phyloP scores from a whole-genome alignment of 2,797 vertebrate genomes.

The Pangasius macronema region DNA sequence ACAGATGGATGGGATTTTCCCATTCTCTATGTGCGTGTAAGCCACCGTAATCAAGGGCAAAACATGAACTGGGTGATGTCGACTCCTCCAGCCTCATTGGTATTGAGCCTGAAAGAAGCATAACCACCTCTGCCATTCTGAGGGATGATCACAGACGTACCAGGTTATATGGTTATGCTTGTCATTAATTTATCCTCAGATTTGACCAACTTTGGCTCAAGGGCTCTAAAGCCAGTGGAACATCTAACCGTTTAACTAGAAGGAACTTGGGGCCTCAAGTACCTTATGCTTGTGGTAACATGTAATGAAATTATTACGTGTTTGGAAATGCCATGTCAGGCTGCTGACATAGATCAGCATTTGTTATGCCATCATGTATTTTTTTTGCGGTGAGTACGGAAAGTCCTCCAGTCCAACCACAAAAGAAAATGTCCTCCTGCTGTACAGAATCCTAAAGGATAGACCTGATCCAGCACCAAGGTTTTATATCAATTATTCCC shows the following conservation, averaged over 20 bases:
- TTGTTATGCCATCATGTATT: slow-evolving; percentile 23
- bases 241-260: background rate
- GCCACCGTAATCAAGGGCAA: slow-evolving; percentile 55
- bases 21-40: slow-evolving; percentile 18
- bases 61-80: slow-evolving; percentile 39
- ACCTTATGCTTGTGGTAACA: slow-evolving; percentile 12
- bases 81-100: slow-evolving; percentile 22
- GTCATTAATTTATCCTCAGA: background rate
- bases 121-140: slow-evolving; percentile 18
- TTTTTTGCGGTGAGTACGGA: slow-evolving; percentile 27
- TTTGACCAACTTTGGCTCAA: background rate
- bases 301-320: slow-evolving; percentile 4
- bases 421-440: slow-evolving; percentile 2
- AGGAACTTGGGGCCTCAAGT: background rate
- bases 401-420: slow-evolving; percentile 19
- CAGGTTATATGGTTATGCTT: background rate
- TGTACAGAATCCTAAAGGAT: slow-evolving; percentile 15
- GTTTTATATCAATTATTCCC: background rate
- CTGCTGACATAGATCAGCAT: slow-evolving; percentile 2
- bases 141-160: slow-evolving; percentile 10
- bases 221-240: background rate
- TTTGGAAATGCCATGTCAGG: slow-evolving; percentile 7
- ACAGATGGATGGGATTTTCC: slow-evolving; percentile 68
- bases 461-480: slow-evolving; percentile 12
- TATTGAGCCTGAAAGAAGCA: slow-evolving; percentile 23